Percentiles rank a stretch among this genome's conserved stretches.
Evolutionary conservation across 2,797 vertebrate genomes (phyloP).

Genomic region (Chloroceryle amazona): DNA sequence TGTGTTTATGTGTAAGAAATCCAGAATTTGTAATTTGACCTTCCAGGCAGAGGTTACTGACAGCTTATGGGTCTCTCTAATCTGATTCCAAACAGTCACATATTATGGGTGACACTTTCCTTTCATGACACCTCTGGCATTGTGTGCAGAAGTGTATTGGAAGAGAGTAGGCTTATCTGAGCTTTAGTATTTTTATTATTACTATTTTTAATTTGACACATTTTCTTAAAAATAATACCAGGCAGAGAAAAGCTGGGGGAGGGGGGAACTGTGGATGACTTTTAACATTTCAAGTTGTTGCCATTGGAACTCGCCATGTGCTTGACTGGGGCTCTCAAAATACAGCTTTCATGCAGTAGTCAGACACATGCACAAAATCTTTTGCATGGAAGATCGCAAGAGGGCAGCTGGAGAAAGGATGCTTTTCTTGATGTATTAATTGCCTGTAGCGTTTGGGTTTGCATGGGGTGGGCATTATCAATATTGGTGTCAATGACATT

Average conservation of each 20-base stretch:
- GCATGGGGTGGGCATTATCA: fast-evolving
- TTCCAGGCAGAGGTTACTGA: not conserved
- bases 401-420: not conserved
- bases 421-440: not conserved
- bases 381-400: not conserved
- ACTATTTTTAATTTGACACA: not conserved
- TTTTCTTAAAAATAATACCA: not conserved
- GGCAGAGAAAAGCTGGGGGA: not conserved
- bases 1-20: not conserved
- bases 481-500: not conserved
- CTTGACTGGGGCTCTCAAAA: not conserved
- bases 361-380: not conserved
- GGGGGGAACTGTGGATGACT: fast-evolving
- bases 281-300: not conserved
- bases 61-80: not conserved
- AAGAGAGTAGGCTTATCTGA: not conserved
- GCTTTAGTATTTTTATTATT: not conserved
- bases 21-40: not conserved
- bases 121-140: not conserved
- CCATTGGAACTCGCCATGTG: not conserved
- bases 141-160: not conserved
- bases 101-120: not conserved
- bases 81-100: not conserved
- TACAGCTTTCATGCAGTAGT: not conserved
- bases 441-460: not conserved